Conservation (phyloP, 1,140 invertebrate species). For the Chelonus insularis region DNA sequence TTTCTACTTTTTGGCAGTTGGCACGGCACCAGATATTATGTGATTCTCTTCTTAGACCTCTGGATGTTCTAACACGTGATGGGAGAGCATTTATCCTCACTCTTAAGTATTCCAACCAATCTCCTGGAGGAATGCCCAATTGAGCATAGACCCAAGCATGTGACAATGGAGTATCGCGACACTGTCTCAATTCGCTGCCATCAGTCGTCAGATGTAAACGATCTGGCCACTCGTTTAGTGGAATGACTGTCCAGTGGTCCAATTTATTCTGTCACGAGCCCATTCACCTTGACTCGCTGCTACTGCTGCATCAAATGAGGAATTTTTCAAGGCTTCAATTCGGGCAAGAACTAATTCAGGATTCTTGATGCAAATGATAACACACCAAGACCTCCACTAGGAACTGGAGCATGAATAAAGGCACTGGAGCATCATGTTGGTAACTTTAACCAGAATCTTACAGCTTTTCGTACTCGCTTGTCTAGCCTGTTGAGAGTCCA, state of each 20-base stretch:
- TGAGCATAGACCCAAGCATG: neutral
- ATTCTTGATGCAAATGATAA: neutral
- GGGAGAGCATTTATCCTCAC: neutral
- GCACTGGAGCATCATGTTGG: neutral
- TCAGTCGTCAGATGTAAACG: neutral
- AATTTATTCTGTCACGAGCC: neutral
- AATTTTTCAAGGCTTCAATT: neutral
- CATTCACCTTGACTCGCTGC: neutral
- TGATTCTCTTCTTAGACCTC: neutral
- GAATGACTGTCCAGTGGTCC: too few species aligned
- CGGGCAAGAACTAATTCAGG: neutral
- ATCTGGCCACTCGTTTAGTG: neutral
- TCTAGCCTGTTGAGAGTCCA: neutral
- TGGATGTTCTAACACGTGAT: neutral
- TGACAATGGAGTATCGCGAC: conserved; percentile 37
- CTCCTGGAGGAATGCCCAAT: neutral
- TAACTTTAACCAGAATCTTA: neutral
- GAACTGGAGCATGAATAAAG: neutral
- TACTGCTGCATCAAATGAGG: neutral
- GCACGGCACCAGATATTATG: neutral
- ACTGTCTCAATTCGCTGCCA: neutral
- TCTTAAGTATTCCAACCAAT: neutral
- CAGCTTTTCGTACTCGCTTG: neutral
- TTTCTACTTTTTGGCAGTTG: neutral
- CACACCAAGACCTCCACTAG: neutral